Evolutionary conservation across 2,888 invertebrate species (phyloP), one percentile per base, ranked within the genome.

Genomic region (Ectobius pallidus): DNA sequence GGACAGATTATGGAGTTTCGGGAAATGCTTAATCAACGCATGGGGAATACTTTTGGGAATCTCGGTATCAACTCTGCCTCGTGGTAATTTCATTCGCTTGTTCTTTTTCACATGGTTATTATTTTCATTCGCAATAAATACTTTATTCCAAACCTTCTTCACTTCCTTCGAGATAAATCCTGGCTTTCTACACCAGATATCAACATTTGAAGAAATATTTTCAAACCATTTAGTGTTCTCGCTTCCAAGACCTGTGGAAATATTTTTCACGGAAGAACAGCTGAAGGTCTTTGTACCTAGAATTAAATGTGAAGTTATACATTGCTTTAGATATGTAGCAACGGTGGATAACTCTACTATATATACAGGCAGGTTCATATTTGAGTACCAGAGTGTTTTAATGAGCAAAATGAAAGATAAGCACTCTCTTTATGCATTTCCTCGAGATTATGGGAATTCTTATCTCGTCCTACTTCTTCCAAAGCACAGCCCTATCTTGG

Each of bases 21-120:
- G 1, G 2, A 65, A 44, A n/a, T 46, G 30, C 18, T 18, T 65
- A 22, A 3, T 30, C 7, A 46, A 7, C 3, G 27, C 27, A 16
- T 65, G 65, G 65, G 18, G 16, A 16, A 11, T 44, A 25, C 27
- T 46, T 20, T 14, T 65, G 11, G 30, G 9, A n/a, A n/a, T n/a
- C n/a, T n/a, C n/a, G 1, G 30, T 46, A 2, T 27, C 65, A 2
- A 3, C 25, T 7, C 16, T 65, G 27, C 65, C 65, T 46, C 42
- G 46, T n/a, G 27, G 18, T 14, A 3, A 46, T 18, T 22, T 25
- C 14, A 16, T 65, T n/a, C 44, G 65, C 1, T 11, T 65, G 14
- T 65, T 65, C 16, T 46, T 65, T 65, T n/a, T 46, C 18, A n/a
- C 27, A n/a, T 44, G 44, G 46, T 16, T 65, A n/a, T 14, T 46